Percentiles rank a stretch among this genome's conserved stretches.
Evolutionary conservation across 2,797 vertebrate species (phyloP).

Genomic region (Cossypha caffra): DNA sequence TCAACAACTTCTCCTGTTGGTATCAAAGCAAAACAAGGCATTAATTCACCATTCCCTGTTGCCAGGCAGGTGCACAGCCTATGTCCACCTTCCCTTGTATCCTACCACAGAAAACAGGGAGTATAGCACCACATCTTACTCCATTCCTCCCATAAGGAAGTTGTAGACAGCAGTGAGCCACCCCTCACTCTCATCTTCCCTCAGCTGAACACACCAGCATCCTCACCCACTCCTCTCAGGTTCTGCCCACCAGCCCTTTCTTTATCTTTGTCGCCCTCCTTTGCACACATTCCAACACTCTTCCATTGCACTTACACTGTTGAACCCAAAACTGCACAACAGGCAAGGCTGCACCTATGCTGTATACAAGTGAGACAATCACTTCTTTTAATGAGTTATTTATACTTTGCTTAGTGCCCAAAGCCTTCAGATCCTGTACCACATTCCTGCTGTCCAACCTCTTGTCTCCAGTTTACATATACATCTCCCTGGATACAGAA

Average conservation of each 20-base stretch:
- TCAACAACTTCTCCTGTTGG: not conserved
- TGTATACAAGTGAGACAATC: not conserved
- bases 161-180: not conserved
- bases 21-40: not conserved
- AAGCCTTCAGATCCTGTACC: not conserved
- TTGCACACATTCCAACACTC: not conserved
- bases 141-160: not conserved
- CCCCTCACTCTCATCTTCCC: not conserved
- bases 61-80: not conserved
- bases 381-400: not conserved
- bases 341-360: not conserved
- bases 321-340: not conserved
- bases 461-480: not conserved
- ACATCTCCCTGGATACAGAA: accelerated
- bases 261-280: not conserved
- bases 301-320: not conserved
- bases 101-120: not conserved
- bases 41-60: not conserved
- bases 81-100: not conserved
- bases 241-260: not conserved
- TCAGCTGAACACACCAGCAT: not conserved
- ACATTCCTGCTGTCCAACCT: not conserved
- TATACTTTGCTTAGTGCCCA: not conserved
- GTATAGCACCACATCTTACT: not conserved
- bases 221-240: not conserved